Percentiles rank a stretch among this genome's conserved stretches.
phyloP scores from a whole-genome alignment of 2,113 vertebrate species.

The rabbit (Oryctolagus cuniculus) region DNA sequence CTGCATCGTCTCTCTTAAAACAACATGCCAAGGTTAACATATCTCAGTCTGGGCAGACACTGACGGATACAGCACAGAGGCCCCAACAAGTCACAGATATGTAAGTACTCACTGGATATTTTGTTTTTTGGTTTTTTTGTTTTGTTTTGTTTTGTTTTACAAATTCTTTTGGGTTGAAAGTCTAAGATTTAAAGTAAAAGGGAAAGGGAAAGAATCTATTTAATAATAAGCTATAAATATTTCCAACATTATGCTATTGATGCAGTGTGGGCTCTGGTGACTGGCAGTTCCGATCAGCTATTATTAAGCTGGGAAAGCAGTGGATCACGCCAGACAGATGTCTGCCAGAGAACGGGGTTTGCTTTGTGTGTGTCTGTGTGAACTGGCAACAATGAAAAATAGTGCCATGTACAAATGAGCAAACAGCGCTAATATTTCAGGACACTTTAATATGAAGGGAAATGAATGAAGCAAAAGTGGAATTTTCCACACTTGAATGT shows the following conservation, averaged over 20 bases:
- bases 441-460: conserved; percentile 2
- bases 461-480: conserved; percentile 37
- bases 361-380: neutral
- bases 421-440: conserved; percentile 39
- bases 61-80: conserved; percentile 69
- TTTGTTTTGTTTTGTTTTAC: too few species aligned
- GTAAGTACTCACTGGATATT: conserved; percentile 83
- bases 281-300: conserved; percentile 1
- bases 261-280: neutral
- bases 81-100: conserved; percentile 69
- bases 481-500: neutral
- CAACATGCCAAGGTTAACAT: conserved; percentile 80
- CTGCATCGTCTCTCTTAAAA: conserved; percentile 83
- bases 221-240: neutral
- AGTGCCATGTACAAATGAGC: neutral
- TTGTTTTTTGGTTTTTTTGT: neutral
- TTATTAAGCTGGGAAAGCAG: neutral
- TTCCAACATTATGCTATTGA: neutral
- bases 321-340: neutral
- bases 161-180: conserved; percentile 45
- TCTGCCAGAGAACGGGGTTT: neutral
- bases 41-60: conserved; percentile 71
- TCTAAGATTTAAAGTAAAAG: conserved; percentile 27
- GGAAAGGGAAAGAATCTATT: conserved; percentile 38
- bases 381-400: conserved; percentile 13